Conservation (phyloP, 1,140 invertebrate species). For the Drosophila murphyi region DNA sequence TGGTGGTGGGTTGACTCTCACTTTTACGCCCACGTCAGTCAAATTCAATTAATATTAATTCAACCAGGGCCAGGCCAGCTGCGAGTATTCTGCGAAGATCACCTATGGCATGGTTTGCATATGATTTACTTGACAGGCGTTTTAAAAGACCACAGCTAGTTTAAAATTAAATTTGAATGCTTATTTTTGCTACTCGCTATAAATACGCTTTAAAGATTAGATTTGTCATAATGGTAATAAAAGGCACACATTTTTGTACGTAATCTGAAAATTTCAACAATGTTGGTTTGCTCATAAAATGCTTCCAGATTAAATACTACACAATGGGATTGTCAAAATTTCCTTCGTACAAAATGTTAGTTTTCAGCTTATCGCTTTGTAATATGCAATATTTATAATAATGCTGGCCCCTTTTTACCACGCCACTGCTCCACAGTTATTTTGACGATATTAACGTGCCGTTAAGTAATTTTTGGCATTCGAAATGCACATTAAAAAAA, state of each 20-base stretch:
- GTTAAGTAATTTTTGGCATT: conserved; percentile 2
- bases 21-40: conserved; percentile 39
- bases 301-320: no score
- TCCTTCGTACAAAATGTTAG: no score
- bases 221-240: background rate
- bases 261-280: background rate
- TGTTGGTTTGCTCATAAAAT: no score
- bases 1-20: conserved; percentile 32
- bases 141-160: background rate
- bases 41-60: conserved; percentile 36
- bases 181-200: background rate
- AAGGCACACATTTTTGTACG: background rate
- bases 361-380: no score
- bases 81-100: background rate
- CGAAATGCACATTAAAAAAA: background rate
- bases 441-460: conserved; percentile 61
- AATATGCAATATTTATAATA: no score
- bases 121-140: background rate
- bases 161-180: background rate
- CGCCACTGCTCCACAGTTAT: background rate
- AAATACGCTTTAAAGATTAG: background rate
- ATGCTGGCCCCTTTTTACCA: no score
- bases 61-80: background rate
- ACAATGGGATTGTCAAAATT: no score
- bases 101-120: background rate